phyloP scores from a whole-genome alignment of 2,797 vertebrate genomes.

The Poeciliopsis turneri region DNA sequence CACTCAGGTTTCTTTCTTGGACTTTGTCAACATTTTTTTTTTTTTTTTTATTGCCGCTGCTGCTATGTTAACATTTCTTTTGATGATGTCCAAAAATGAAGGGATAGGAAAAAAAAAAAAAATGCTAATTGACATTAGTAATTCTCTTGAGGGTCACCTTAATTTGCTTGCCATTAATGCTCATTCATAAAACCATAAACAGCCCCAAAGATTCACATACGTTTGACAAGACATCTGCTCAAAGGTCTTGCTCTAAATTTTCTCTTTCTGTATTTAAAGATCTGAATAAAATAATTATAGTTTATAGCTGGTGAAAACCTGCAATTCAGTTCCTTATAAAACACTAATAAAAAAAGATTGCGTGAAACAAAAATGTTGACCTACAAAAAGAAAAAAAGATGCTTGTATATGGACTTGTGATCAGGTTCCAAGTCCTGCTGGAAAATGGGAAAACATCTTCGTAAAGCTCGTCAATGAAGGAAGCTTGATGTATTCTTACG shows the following conservation, averaged over 20 bases:
- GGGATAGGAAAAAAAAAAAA: neutral
- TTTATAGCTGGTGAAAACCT: neutral
- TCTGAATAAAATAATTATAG: neutral
- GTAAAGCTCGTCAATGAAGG: neutral
- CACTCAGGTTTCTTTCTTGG: neutral
- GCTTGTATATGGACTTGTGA: neutral
- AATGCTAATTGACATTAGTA: neutral
- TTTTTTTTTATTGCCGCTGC: neutral
- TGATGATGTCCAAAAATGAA: neutral
- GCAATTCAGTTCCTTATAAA: neutral
- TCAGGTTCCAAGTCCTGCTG: neutral
- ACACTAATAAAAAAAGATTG: neutral
- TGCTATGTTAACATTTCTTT: neutral
- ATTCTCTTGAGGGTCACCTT: neutral
- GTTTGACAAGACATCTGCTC: neutral
- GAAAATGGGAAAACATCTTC: neutral
- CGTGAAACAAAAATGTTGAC: neutral
- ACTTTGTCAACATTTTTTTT: neutral
- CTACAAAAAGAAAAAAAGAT: neutral
- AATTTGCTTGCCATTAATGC: neutral
- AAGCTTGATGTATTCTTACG: neutral
- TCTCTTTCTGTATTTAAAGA: neutral
- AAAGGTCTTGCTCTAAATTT: neutral
- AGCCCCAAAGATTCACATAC: neutral
- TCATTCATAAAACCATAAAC: neutral